Percentiles rank a stretch among this genome's conserved stretches.
These are phyloP conservation scores for Malurus cyaneus DNA, from an alignment of 2,113 vertebrate species.

Conservation along the genomic window DNA sequence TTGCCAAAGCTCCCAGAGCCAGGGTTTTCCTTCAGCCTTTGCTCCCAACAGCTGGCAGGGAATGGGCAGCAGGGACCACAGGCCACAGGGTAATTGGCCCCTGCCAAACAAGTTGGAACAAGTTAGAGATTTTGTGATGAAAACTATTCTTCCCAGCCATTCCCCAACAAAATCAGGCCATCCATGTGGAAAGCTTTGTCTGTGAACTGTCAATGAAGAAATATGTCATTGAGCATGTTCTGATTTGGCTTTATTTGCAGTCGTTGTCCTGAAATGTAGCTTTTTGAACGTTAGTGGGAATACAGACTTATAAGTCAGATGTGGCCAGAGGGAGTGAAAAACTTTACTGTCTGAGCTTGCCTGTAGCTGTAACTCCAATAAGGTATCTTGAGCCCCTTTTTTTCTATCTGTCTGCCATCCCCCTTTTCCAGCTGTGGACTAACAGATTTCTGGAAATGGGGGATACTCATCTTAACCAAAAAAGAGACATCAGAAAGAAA, in stretches of 20 bases:
- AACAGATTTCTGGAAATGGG: not conserved
- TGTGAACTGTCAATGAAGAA: not conserved
- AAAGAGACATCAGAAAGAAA: conserved; percentile 5
- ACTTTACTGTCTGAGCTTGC: not conserved
- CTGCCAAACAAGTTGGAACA: not conserved
- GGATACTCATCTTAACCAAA: not conserved
- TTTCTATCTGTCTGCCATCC: not conserved
- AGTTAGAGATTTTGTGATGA: not conserved
- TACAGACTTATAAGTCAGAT: not conserved
- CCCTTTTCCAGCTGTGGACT: not conserved
- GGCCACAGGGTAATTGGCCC: not conserved
- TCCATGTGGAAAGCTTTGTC: not conserved
- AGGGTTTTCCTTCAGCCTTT: not conserved
- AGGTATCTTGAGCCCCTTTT: not conserved
- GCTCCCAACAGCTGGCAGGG: not conserved
- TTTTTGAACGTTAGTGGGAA: not conserved
- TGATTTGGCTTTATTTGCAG: not conserved
- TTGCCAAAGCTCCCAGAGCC: not conserved
- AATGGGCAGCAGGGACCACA: not conserved
- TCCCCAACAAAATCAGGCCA: not conserved
- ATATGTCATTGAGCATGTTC: not conserved
- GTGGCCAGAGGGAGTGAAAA: not conserved
- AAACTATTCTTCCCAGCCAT: not conserved
- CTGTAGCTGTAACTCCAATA: not conserved
- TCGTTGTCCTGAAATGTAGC: not conserved